A percentile compares a stretch with the other conserved stretches of the same genome.
Evolutionary conservation across 1,140 invertebrate species (phyloP).

Genomic region (Adelges cooleyi): DNA sequence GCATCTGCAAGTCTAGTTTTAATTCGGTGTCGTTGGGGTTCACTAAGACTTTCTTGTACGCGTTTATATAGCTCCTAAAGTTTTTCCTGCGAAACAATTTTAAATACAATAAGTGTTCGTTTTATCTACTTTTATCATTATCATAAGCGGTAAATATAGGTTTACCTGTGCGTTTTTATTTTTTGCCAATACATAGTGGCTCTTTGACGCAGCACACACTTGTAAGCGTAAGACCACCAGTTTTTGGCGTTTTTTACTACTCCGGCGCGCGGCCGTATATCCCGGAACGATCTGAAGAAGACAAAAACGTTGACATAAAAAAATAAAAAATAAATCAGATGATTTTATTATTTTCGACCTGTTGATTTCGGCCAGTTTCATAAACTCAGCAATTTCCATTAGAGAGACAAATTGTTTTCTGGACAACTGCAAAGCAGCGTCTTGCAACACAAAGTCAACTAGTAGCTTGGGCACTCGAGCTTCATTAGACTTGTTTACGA

Average conservation of each 20-base stretch:
- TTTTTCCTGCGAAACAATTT: constrained; percentile 43
- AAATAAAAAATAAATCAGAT: background rate
- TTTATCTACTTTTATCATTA: background rate
- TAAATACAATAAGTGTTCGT: too few relatives aligned
- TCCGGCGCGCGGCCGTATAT: constrained; percentile 41
- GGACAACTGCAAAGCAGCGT: constrained; percentile 60
- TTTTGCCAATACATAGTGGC: constrained; percentile 60
- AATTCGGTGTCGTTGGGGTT: constrained; percentile 60
- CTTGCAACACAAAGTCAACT: constrained; percentile 63
- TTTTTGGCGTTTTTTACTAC: constrained; percentile 39
- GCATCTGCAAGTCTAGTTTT: constrained; percentile 57
- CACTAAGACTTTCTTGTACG: constrained; percentile 58
- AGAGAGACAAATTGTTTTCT: constrained; percentile 61
- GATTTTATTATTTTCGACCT: constrained; percentile 40
- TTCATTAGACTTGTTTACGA: constrained; percentile 60
- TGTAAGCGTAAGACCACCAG: constrained; percentile 72
- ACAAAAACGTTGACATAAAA: constrained; percentile 11
- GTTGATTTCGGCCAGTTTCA: constrained; percentile 55
- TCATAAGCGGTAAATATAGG: background rate
- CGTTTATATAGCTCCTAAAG: constrained; percentile 58
- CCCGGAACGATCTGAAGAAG: constrained; percentile 44
- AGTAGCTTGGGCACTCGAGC: constrained; percentile 57
- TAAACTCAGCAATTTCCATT: constrained; percentile 51
- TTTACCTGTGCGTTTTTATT: constrained; percentile 52
- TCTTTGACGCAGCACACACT: constrained; percentile 56